Percentiles rank a stretch among this genome's conserved stretches.
Evolutionary conservation across 2,797 vertebrate genomes (phyloP).

Genomic region (Danio jaintianensis): DNA sequence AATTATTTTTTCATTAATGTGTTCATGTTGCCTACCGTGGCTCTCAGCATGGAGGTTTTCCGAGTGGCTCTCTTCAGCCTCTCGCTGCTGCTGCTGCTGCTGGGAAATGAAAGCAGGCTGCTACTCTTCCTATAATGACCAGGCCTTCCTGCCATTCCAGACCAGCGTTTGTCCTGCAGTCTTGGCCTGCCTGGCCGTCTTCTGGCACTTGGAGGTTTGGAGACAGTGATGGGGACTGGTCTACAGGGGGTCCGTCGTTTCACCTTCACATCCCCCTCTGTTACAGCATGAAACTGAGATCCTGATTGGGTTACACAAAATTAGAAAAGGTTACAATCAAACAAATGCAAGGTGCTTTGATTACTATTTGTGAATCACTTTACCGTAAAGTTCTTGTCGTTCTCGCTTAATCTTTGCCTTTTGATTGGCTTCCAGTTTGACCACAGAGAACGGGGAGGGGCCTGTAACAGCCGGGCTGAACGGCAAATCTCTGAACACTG

Average conservation of each 20-base stretch:
- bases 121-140: constrained; percentile 73
- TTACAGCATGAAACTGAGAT: constrained; percentile 71
- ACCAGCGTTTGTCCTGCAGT: constrained; percentile 82
- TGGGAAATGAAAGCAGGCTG: constrained; percentile 74
- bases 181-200: constrained; percentile 77
- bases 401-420: constrained; percentile 97
- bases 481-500: constrained; percentile 74
- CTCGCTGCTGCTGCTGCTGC: constrained; percentile 77
- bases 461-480: constrained; percentile 78
- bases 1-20: too few relatives aligned
- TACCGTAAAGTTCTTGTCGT: constrained; percentile 92
- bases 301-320: constrained; percentile 64
- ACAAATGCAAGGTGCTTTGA: too few relatives aligned
- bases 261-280: constrained; percentile 92
- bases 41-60: constrained; percentile 87
- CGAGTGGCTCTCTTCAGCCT: constrained; percentile 89
- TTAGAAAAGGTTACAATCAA: neutral
- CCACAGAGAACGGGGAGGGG: constrained; percentile 92
- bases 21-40: constrained; percentile 74
- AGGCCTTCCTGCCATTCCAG: constrained; percentile 67
- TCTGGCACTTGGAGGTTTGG: constrained; percentile 70
- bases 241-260: constrained; percentile 83
- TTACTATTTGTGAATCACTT: constrained; percentile 15
- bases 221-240: constrained; percentile 63
- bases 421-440: constrained; percentile 97